Base-by-base conservation (phyloP, 2,888 invertebrate species). In the Drosophila cracens region DNA sequence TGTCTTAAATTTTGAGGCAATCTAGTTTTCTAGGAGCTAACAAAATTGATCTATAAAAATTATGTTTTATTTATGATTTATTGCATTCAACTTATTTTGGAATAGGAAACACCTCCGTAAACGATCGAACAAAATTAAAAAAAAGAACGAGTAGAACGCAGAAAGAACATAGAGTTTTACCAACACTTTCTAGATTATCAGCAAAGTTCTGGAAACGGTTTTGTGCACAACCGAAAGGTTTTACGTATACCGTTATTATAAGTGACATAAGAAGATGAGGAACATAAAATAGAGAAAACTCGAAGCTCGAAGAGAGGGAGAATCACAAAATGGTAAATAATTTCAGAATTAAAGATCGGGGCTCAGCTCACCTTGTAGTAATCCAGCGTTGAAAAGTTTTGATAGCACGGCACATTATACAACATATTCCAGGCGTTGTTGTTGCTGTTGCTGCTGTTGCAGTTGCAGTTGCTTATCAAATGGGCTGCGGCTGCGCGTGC, bases 371-470 rank as follows among this genome's bases (percentile, higher is more conserved):
- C 93, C 92, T 93, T 93, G 89, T 92, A 93, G 91, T 93, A 93
- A 92, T 93, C 93, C 93, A 93, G 93, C 78, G 93, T 92, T 91
- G 93, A 91, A 90, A 92, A 92, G 81, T 93, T 93, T 88, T 92
- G 93, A 90, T 91, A 93, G 78, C 92, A 92, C 79, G 93, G 91
- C 81, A 92, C 93, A 92, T 93, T 93, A 92, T 93, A 93, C 92
- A 93, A 93, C 93, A 93, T 93, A 92, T 91, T 92, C 86, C 85
- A 81, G 78, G 73, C 71, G 89, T 87, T 82, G 78, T 77, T 78
- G 61, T 60, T 73, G 70, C 57, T 60, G 60, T 36, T 60, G 63
- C 43, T 54, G 59, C 36, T 57, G 58, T 40, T 54, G 61, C 56
- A 13, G 6, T 38, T 78, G 62, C 43, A 27, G 62, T 29, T 53